Evolutionary conservation across 2,888 invertebrate genomes (phyloP), one percentile per base, ranked within the genome.

Genomic region (Thyatira batis): DNA sequence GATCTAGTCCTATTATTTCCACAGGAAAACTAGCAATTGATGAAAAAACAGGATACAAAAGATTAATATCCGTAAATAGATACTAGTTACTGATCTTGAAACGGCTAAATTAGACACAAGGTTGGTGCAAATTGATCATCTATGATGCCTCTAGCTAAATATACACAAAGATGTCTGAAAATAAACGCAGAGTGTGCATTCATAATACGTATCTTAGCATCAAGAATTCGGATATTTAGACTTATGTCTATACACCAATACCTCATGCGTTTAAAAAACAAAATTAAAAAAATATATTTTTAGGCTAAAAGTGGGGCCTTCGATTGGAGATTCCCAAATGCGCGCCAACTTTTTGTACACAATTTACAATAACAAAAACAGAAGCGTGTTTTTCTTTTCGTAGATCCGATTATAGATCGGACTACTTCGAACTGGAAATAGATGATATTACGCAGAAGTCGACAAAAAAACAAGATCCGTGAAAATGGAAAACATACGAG

Each of bases 71-170:
- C 30, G 57, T 60, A 61, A 65, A 64, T 66, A 63, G 51, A 52
- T 68, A n/a, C 17, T 43, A 43, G 23, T 46, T 25, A 65, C 61
- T 62, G 64, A 64, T 65, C 61, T 70, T 62, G 58, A 60, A 55
- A 56, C 30, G 20, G 49, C 58, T 62, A 62, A 70, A 71, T 65
- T 60, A 61, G 52, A 50, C 50, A 44, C 71, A 67, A 70, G 71
- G 73, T 65, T 67, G 57, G 17, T 60, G 21, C 55, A 30, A 39
- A 39, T 17, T 39, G 49, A 60, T 60, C 60, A 65, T 65, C 65
- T 65, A 58, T 52, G 63, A 53, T 52, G 28, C 48, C 10, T 27
- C 23, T 17, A 23, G 53, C 61, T 69, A 68, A 68, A 67, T 65
- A 70, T 71, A 73, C n/a, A n/a, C n/a, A n/a, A n/a, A n/a, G 50